Evolutionary conservation across 2,113 vertebrate genomes (phyloP).

Genomic region (Malurus elegans): DNA sequence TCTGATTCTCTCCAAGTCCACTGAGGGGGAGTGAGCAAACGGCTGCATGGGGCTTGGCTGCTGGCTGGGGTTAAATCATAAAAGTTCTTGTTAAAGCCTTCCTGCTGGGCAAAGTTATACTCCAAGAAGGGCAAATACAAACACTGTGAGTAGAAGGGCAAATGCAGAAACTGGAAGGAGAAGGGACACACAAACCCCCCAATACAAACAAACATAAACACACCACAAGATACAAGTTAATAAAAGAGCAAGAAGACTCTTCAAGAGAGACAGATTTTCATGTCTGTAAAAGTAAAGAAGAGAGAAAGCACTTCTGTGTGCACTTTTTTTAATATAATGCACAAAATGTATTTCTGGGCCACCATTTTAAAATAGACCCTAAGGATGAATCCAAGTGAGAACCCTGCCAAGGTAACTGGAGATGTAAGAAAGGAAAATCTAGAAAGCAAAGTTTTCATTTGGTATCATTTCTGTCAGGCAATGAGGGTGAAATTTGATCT

Average conservation of each 20-base stretch:
- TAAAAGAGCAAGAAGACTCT: background rate
- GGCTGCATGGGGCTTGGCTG: background rate
- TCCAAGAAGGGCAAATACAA: background rate
- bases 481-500: background rate
- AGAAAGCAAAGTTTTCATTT: background rate
- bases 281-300: background rate
- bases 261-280: background rate
- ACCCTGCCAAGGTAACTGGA: background rate
- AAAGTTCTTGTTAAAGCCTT: background rate
- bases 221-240: background rate
- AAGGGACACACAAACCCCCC: background rate
- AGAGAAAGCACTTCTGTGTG: background rate
- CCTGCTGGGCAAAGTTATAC: background rate
- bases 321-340: background rate
- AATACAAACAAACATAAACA: background rate
- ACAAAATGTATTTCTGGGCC: background rate
- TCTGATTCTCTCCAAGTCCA: fast-evolving
- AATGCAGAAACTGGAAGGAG: background rate
- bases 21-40: fast-evolving
- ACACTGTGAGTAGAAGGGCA: background rate
- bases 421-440: background rate
- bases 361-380: background rate
- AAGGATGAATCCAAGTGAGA: background rate
- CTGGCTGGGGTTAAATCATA: background rate
- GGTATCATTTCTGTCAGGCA: background rate